phyloP scores from a whole-genome alignment of 2,888 invertebrate genomes.

The Heliconius sara region DNA sequence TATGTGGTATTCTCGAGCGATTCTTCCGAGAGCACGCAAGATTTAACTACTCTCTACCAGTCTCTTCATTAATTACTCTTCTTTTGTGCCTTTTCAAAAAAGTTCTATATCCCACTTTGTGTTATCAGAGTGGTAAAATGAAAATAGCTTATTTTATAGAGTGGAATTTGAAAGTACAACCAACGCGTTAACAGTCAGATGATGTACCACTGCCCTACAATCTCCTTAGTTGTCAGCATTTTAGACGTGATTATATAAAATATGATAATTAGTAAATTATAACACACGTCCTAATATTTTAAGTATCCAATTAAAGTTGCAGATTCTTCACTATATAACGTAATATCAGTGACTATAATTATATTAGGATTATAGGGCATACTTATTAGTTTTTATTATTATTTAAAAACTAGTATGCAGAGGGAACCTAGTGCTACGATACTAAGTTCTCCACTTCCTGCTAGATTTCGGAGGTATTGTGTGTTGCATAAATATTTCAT shows the following conservation, averaged over 20 bases:
- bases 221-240: background rate
- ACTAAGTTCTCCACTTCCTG: background rate
- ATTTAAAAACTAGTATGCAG: background rate
- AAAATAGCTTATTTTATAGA: background rate
- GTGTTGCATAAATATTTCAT: no score
- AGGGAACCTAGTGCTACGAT: background rate
- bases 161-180: background rate
- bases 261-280: background rate
- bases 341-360: background rate
- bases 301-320: background rate
- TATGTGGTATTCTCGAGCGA: no score
- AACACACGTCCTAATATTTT: constrained; percentile 1
- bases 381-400: no score
- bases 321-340: background rate
- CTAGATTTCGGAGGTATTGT: background rate
- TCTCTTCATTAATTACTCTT: no score
- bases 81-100: no score
- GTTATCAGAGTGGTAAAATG: background rate
- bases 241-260: constrained; percentile 1
- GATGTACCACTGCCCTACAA: background rate
- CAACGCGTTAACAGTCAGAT: background rate
- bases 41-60: no score
- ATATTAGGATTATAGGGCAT: no score
- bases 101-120: background rate
- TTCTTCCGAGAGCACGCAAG: no score